phyloP scores from a whole-genome alignment of 2,797 vertebrate species.

The Leptodactylus fallax region DNA sequence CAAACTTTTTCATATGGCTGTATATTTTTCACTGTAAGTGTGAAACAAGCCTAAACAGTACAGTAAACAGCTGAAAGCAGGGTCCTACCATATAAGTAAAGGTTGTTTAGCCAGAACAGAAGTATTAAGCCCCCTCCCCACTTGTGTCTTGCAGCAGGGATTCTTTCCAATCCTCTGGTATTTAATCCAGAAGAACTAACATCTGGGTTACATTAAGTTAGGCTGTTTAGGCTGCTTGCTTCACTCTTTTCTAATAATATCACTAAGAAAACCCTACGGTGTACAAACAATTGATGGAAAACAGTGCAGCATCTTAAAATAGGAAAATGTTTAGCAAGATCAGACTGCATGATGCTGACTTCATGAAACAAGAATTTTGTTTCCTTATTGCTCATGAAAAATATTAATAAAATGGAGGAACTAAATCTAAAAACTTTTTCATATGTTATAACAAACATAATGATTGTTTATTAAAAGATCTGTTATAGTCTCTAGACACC shows the following conservation, averaged over 20 bases:
- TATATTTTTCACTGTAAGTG: not conserved
- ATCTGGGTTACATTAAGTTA: slow-evolving; percentile 55
- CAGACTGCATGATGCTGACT: not conserved
- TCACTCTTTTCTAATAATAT: slow-evolving; percentile 50
- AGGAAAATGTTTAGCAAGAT: slow-evolving; percentile 7
- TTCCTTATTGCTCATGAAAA: not conserved
- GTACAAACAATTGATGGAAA: slow-evolving; percentile 53
- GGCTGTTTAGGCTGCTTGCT: slow-evolving; percentile 34
- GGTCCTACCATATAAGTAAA: slow-evolving; percentile 20
- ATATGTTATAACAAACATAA: not conserved
- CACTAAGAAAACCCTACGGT: slow-evolving; percentile 34
- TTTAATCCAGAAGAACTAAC: slow-evolving; percentile 45
- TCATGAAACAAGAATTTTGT: slow-evolving; percentile 8
- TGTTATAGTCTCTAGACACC: too few relatives aligned
- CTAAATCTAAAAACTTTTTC: not conserved
- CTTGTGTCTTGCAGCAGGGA: slow-evolving; percentile 12
- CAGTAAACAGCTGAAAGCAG: not conserved
- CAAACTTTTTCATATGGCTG: too few relatives aligned
- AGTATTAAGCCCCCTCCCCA: slow-evolving; percentile 27
- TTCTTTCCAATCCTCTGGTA: slow-evolving; percentile 34
- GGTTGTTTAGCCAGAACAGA: slow-evolving; percentile 50
- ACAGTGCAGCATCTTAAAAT: slow-evolving; percentile 35
- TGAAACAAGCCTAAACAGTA: not conserved
- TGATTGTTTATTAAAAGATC: not conserved
- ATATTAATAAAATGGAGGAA: not conserved